Base-by-base conservation (phyloP, 2,797 vertebrate genomes). In the Trematomus bernacchii region DNA sequence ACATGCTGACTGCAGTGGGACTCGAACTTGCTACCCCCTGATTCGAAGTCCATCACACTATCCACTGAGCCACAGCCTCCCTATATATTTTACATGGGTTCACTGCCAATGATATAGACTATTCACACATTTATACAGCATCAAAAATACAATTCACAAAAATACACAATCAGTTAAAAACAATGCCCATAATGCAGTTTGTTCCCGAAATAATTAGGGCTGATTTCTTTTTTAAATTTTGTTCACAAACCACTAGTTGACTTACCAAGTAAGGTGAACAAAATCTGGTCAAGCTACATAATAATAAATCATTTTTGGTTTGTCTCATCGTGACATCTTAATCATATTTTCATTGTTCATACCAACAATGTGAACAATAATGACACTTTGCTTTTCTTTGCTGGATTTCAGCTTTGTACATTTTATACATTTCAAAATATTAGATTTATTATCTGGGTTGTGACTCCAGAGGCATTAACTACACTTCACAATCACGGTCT, bases 181-280 rank as follows among this genome's bases (percentile, higher is more conserved):
- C 21, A 51, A 61, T 44, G 46, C 2, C 46, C 4, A 46, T 23
- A n/a, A 70, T 80, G 51, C 4, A 19, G 19, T 42, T 73, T 59
- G 46, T 37, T 70, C 14, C 55, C 37, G 33, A 42, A 64, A 37
- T 40, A 50, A 73, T 30, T n/a, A 71, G 21, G 19, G 13, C 42
- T 2, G 15, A 11, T 53, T 6, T 23, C 4, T 43, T 69, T 69
- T 58, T 59, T 79, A 65, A 0, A 72, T 46, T 43, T 33, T 61
- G 14, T 51, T 42, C 30, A 73, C 59, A 43, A 73, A 86, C 52
- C 43, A 76, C 37, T 1, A 8, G 37, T 76, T 85, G 44, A 68
- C 60, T 48, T 53, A 53, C 19, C 33, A 58, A 18, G 15, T 48
- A 65, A 27, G 27, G 27, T 27, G 27, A 27, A 27, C 27, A 27